Evolutionary conservation across 2,888 invertebrate species (phyloP).

Genomic region (Eutolmus rufibarbis): DNA sequence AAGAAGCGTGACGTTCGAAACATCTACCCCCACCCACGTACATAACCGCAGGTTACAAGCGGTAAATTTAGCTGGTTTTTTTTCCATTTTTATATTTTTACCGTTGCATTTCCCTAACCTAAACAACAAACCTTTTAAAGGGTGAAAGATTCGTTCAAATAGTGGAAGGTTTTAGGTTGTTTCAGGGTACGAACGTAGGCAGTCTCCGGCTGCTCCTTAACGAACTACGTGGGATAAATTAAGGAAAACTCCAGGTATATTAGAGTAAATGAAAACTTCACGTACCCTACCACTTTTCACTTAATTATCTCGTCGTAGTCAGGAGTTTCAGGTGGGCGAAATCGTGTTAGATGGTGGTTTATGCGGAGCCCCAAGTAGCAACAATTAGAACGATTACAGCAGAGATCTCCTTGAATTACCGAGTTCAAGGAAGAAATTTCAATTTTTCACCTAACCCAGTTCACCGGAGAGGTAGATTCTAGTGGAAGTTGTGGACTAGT

Average conservation of each 20-base stretch:
- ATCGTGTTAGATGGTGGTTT: not conserved
- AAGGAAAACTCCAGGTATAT: not conserved
- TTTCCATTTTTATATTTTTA: not conserved
- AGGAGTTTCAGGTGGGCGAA: not conserved
- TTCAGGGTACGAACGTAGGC: not conserved
- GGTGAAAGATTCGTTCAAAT: not conserved
- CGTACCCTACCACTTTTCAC: not conserved
- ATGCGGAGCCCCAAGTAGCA: not conserved
- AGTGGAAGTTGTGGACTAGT: not conserved
- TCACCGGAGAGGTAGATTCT: not conserved
- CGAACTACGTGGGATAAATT: not conserved
- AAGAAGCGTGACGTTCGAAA: not conserved
- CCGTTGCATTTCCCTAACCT: not conserved
- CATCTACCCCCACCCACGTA: not conserved
- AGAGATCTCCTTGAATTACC: not conserved
- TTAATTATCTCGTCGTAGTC: not conserved
- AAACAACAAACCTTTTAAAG: not conserved
- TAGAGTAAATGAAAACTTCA: not conserved
- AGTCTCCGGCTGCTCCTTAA: not conserved
- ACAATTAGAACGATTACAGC: not conserved
- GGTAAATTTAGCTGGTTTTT: not conserved
- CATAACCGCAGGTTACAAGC: not conserved
- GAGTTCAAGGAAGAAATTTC: not conserved
- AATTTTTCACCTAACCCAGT: not conserved
- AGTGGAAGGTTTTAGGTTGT: not conserved